These are phyloP conservation scores for Azemiops feae DNA, from an alignment of 2,113 vertebrate genomes.

Conservation along the genomic window DNA sequence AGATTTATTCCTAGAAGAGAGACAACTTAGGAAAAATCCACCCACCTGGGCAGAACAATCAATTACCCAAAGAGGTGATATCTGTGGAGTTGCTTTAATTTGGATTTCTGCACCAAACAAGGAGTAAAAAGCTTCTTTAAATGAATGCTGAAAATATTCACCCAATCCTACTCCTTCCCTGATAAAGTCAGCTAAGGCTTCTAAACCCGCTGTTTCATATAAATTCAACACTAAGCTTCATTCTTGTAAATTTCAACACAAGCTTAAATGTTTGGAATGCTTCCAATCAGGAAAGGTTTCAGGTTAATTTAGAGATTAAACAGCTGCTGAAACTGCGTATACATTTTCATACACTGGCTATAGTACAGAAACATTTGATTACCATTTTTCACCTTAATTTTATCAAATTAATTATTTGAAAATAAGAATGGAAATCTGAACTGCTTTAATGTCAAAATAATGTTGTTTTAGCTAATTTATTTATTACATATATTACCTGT, in stretches of 20 bases:
- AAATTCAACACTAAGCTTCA: neutral
- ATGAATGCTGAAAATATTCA: neutral
- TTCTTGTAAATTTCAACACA: neutral
- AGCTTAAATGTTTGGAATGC: neutral
- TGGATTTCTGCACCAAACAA: neutral
- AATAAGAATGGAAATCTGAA: neutral
- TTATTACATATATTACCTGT: neutral
- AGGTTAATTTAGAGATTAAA: neutral
- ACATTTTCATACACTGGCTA: neutral
- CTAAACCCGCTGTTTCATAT: neutral
- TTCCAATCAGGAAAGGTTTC: neutral
- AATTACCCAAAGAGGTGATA: neutral
- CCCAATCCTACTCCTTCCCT: neutral
- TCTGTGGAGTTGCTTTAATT: neutral
- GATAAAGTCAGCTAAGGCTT: neutral
- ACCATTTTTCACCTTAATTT: neutral
- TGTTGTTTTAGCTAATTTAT: neutral
- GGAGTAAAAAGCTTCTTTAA: neutral
- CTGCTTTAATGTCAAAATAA: neutral
- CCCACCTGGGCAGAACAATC: neutral
- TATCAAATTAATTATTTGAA: neutral
- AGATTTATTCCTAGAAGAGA: neutral
- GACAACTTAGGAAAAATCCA: neutral
- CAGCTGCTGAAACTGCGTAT: no score
- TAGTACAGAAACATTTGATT: neutral